Conservation (phyloP, 2,797 vertebrate genomes). For the Brachyalestes nurse region DNA sequence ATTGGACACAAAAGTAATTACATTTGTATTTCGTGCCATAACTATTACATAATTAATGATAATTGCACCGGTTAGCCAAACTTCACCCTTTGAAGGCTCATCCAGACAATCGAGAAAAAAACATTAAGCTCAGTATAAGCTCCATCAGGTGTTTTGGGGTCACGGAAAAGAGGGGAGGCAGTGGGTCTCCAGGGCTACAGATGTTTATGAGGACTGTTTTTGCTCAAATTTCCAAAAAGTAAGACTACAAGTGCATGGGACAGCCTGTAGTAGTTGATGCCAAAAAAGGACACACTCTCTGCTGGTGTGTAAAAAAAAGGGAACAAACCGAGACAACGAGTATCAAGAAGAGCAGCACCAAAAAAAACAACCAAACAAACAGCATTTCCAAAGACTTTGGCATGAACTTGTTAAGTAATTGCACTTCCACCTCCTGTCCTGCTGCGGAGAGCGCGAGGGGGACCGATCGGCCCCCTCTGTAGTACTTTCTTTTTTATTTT, state of each 20-base stretch:
- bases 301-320: not conserved
- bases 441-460: constrained; percentile 17
- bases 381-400: constrained; percentile 75
- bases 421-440: constrained; percentile 60
- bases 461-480: constrained; percentile 1
- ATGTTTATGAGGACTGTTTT: no score
- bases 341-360: constrained; percentile 68
- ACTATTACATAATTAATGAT: no score
- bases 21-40: no score
- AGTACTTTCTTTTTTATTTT: constrained; percentile 1
- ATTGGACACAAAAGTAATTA: no score
- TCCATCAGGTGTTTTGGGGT: not conserved
- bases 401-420: constrained; percentile 52
- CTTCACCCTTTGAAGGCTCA: no score
- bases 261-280: constrained; percentile 18
- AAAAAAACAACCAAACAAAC: constrained; percentile 62
- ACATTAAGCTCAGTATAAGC: not conserved
- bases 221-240: constrained; percentile 12
- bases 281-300: constrained; percentile 23
- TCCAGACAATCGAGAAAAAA: constrained; percentile 38
- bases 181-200: not conserved
- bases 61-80: no score
- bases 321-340: constrained; percentile 27
- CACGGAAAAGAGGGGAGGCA: not conserved
- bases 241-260: constrained; percentile 36